Percentiles rank a stretch among this genome's conserved stretches.
Evolutionary conservation across 2,113 vertebrate species (phyloP).

Genomic region (Anseranas semipalmata): DNA sequence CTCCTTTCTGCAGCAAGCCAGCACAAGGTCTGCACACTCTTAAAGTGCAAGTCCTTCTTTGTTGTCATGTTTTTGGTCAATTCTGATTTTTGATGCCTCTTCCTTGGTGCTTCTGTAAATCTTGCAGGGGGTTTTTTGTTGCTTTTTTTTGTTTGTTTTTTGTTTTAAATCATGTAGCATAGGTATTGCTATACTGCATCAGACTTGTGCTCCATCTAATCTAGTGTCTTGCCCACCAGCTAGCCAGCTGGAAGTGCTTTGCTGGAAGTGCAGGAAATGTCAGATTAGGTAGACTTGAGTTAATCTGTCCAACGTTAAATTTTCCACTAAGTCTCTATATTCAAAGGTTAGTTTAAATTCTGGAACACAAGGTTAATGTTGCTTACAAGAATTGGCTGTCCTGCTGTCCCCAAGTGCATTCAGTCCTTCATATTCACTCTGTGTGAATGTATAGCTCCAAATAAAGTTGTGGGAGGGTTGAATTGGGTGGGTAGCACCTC

Average conservation of each 20-base stretch:
- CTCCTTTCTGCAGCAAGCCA: background rate
- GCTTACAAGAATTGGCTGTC: background rate
- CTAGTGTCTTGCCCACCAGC: background rate
- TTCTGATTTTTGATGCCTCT: slow-evolving; percentile 1
- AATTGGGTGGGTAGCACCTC: background rate
- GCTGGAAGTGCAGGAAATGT: background rate
- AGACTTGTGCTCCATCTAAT: background rate
- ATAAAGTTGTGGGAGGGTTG: background rate
- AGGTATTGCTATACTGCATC: background rate
- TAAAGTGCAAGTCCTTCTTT: background rate
- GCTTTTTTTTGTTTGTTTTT: background rate
- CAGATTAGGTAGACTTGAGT: background rate
- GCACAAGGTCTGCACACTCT: background rate
- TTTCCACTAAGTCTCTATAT: background rate
- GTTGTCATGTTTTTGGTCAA: background rate
- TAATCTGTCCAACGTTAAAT: background rate
- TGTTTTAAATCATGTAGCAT: background rate
- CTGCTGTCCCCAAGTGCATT: background rate
- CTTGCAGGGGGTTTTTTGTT: background rate
- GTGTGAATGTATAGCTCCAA: background rate
- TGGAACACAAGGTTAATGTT: background rate
- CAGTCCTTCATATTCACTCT: background rate
- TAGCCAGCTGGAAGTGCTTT: background rate
- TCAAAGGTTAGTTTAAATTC: background rate
- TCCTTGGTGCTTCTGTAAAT: background rate